Percentiles rank a stretch among this genome's conserved stretches.
Evolutionary conservation across 2,113 vertebrate species (phyloP).

Genomic region (Cryptoleucopteryx plumbea): DNA sequence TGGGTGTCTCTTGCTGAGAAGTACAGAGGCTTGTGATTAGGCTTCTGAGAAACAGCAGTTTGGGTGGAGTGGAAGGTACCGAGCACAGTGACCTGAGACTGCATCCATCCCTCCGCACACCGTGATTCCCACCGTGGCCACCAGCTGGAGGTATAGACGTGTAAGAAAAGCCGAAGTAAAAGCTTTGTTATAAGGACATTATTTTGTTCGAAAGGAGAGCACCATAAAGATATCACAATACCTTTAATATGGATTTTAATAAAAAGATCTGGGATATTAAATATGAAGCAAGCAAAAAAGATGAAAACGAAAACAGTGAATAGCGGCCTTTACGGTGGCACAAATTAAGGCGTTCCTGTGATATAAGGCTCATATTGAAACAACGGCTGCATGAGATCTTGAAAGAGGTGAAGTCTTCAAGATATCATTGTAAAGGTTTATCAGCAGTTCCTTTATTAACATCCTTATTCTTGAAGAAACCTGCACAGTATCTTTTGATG

Average conservation of each 20-base stretch:
- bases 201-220: background rate
- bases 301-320: background rate
- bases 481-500: background rate
- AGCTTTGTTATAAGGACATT: background rate
- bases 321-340: background rate
- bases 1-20: background rate
- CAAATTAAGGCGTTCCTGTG: background rate
- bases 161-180: background rate
- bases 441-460: conserved; percentile 44
- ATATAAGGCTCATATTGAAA: background rate
- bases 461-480: background rate
- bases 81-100: background rate
- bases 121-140: background rate
- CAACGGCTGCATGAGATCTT: background rate
- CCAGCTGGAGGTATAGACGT: background rate
- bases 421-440: conserved; percentile 18
- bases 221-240: background rate
- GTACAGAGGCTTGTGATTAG: background rate
- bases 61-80: background rate
- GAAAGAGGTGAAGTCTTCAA: background rate
- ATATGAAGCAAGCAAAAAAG: background rate
- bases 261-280: conserved; percentile 23
- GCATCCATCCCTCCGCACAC: rapidly evolving
- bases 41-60: background rate
- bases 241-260: conserved; percentile 49